Percentiles rank a stretch among this genome's conserved stretches.
Evolutionary conservation across 2,113 vertebrate species (phyloP).

Genomic region (Hucho hucho): DNA sequence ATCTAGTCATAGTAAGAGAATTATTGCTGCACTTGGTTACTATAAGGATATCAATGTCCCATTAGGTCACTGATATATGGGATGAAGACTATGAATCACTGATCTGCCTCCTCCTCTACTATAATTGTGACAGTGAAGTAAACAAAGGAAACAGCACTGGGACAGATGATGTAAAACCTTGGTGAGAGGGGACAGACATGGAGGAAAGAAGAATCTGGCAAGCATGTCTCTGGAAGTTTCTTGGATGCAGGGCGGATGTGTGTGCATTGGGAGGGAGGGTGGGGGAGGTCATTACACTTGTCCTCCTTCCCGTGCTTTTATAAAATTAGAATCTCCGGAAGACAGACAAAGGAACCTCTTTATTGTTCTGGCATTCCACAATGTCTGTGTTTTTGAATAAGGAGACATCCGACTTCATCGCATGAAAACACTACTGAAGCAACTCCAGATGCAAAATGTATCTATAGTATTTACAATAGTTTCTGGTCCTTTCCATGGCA

Average conservation of each 20-base stretch:
- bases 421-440: not conserved
- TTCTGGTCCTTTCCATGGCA: not conserved
- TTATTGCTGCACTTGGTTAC: no score
- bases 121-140: no score
- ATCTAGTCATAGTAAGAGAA: no score
- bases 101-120: no score
- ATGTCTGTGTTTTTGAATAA: constrained; percentile 17
- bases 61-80: no score
- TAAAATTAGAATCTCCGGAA: constrained; percentile 69
- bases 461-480: no score
- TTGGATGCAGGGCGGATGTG: constrained; percentile 14
- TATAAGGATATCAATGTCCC: no score
- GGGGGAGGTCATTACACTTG: constrained; percentile 22
- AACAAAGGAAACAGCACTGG: no score
- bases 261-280: constrained; percentile 15
- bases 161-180: no score
- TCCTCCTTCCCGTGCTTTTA: constrained; percentile 41
- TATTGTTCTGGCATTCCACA: constrained; percentile 62
- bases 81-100: no score
- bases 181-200: not conserved
- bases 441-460: not conserved
- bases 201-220: not conserved
- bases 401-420: not conserved
- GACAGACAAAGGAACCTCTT: constrained; percentile 43
- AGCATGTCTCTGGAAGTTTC: constrained; percentile 24